phyloP scores from a whole-genome alignment of 2,113 vertebrate genomes.

The Chunga burmeisteri region DNA sequence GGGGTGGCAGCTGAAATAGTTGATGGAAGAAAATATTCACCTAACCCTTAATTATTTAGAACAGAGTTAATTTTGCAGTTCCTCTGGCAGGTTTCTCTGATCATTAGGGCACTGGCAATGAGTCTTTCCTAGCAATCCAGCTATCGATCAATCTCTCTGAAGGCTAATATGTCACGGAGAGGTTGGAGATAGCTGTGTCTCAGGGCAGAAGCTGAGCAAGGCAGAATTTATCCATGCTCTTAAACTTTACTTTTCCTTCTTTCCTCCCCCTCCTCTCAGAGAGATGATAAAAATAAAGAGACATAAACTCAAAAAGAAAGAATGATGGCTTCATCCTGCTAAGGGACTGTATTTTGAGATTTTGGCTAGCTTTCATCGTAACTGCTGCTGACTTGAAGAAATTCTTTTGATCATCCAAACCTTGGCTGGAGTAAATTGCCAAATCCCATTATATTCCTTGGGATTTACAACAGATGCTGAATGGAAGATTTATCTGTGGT shows the following conservation, averaged over 20 bases:
- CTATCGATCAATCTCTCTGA: neutral
- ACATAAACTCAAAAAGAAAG: neutral
- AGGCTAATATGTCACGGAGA: neutral
- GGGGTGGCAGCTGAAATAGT: neutral
- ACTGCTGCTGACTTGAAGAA: slow-evolving; percentile 21
- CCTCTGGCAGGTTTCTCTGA: neutral
- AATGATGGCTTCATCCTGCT: neutral
- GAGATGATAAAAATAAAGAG: slow-evolving; percentile 29
- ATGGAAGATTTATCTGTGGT: neutral
- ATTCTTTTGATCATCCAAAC: slow-evolving; percentile 56
- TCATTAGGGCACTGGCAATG: neutral
- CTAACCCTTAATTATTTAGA: slow-evolving; percentile 36
- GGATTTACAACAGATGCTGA: slow-evolving; percentile 39
- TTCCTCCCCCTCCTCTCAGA: neutral
- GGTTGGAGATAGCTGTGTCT: neutral
- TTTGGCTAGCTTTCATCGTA: neutral
- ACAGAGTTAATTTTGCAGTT: slow-evolving; percentile 27
- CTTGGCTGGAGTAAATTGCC: slow-evolving; percentile 40
- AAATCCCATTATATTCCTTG: slow-evolving; percentile 38
- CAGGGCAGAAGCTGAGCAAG: neutral
- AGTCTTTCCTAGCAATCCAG: neutral
- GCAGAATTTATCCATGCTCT: neutral
- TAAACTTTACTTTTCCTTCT: neutral
- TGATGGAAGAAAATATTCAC: neutral
- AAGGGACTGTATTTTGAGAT: neutral